Evolutionary conservation across 1,140 invertebrate genomes (phyloP).

Genomic region (Megathymus violae): DNA sequence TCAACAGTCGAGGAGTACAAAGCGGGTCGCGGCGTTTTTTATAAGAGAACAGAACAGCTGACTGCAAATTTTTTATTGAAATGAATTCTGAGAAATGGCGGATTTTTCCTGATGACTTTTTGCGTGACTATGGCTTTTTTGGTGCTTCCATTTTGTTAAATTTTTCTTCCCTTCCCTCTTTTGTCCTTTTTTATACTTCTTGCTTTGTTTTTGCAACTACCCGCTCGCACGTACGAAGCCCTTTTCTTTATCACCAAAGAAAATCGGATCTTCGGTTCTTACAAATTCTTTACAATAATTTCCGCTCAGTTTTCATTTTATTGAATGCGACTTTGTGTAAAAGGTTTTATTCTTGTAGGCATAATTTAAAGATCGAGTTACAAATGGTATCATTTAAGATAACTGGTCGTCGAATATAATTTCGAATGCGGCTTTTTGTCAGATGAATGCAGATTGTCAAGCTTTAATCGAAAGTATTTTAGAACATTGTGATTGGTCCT

Average conservation of each 20-base stretch:
- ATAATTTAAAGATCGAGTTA: slow-evolving; percentile 17
- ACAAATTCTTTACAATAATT: slow-evolving; percentile 3
- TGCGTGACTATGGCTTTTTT: too few relatives aligned
- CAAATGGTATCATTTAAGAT: slow-evolving; percentile 15
- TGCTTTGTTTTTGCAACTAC: slow-evolving; percentile 2
- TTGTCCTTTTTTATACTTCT: too few relatives aligned
- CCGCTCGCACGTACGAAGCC: not conserved
- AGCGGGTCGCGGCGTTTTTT: too few relatives aligned
- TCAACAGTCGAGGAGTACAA: too few relatives aligned
- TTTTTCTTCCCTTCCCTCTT: too few relatives aligned
- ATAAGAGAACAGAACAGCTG: too few relatives aligned
- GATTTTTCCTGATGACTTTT: too few relatives aligned
- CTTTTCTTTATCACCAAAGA: not conserved
- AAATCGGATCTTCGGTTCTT: not conserved
- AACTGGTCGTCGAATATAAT: slow-evolving; percentile 1
- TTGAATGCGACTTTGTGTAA: slow-evolving; percentile 5
- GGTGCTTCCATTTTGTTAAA: too few relatives aligned
- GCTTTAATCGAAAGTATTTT: slow-evolving; percentile 12
- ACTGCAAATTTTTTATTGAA: too few relatives aligned
- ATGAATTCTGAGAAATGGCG: too few relatives aligned
- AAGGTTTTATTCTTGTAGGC: not conserved
- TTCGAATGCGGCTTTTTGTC: slow-evolving; percentile 24
- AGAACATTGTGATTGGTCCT: not conserved
- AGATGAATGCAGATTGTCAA: slow-evolving; percentile 17
- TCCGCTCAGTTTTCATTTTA: slow-evolving; percentile 1